Evolutionary conservation across 2,888 invertebrate genomes (phyloP).

Genomic region (Antheraea assamensis): DNA sequence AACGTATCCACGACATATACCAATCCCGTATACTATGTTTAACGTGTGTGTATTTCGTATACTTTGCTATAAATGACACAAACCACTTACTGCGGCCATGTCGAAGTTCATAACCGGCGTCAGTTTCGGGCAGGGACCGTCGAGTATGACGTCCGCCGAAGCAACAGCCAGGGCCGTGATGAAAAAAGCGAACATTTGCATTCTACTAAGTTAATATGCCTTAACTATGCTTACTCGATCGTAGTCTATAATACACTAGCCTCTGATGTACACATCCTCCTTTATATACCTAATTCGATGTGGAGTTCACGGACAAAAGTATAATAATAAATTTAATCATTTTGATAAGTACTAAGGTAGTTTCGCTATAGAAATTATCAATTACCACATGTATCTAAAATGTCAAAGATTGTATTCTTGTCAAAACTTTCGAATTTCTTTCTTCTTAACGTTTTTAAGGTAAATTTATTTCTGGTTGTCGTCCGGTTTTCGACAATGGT

Average conservation of each 20-base stretch:
- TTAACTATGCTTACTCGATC: not conserved
- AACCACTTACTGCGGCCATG: not conserved
- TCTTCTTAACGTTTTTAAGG: no score
- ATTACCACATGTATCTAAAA: no score
- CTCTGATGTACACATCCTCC: not conserved
- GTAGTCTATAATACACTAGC: conserved; percentile 3
- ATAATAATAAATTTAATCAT: not conserved
- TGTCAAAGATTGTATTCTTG: no score
- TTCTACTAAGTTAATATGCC: not conserved
- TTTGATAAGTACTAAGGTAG: not conserved
- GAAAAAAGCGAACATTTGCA: not conserved
- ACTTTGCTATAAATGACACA: not conserved
- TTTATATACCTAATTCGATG: conserved; percentile 12
- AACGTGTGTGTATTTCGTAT: no score
- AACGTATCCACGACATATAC: no score
- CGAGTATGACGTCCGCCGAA: not conserved
- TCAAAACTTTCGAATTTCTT: no score
- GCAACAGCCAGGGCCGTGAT: not conserved
- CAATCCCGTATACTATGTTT: not conserved
- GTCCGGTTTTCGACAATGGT: no score
- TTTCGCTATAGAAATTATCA: not conserved
- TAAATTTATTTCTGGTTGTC: no score
- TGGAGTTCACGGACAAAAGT: not conserved
- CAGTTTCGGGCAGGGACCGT: not conserved
- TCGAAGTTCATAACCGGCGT: not conserved